Conservation (phyloP, 2,888 invertebrate genomes). For the Autographa gamma region DNA sequence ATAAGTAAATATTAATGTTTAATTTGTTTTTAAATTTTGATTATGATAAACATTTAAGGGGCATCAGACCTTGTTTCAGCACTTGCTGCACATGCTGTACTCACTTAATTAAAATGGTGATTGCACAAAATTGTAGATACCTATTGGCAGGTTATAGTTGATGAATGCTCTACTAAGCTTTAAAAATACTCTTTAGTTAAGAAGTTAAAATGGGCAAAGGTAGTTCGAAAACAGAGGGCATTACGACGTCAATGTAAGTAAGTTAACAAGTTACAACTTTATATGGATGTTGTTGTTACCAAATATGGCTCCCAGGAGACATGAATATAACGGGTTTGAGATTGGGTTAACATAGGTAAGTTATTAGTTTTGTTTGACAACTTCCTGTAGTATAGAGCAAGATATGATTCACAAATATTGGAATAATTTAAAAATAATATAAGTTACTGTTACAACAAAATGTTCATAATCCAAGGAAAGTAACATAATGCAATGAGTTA, state of each 20-base stretch:
- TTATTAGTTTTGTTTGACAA: neutral
- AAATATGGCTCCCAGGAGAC: neutral
- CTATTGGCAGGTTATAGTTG: neutral
- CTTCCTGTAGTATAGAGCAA: too few relatives aligned
- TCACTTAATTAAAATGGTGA: neutral
- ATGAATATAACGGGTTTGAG: neutral
- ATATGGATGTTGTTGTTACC: neutral
- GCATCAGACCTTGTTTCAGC: too few relatives aligned
- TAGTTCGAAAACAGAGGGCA: neutral
- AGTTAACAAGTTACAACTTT: neutral
- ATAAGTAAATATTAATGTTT: neutral
- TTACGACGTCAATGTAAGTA: conserved; percentile 9
- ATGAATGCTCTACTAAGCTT: neutral
- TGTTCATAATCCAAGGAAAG: neutral
- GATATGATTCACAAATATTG: neutral
- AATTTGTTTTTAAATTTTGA: too few relatives aligned
- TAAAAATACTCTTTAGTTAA: neutral
- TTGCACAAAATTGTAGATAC: neutral
- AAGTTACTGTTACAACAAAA: neutral
- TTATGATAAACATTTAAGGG: too few relatives aligned
- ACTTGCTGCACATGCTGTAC: too few relatives aligned
- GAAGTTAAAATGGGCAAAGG: neutral
- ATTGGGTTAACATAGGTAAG: neutral
- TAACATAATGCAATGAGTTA: neutral
- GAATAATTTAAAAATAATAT: neutral